phyloP scores from a whole-genome alignment of 2,113 vertebrate species.

The Rhabdornis inornatus region DNA sequence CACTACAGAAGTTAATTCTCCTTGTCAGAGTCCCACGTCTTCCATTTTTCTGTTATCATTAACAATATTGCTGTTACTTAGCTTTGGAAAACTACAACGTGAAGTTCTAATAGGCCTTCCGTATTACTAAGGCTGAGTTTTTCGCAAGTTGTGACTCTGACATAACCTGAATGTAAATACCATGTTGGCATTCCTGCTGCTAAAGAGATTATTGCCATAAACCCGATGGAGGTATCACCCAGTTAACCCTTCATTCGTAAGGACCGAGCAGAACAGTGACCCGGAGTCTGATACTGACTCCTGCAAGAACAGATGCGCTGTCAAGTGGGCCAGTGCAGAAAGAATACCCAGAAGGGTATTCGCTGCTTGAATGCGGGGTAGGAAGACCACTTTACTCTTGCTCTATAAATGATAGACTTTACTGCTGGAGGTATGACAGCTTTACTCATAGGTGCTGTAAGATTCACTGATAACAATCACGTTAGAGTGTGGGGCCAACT shows the following conservation, averaged over 20 bases:
- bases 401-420: not conserved
- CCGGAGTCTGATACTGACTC: rapidly evolving
- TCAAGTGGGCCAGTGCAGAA: not conserved
- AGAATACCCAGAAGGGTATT: too few relatives aligned
- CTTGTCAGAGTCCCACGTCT: not conserved
- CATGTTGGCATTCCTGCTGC: not conserved
- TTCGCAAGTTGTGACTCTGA: not conserved
- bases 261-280: rapidly evolving
- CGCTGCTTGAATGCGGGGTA: not conserved
- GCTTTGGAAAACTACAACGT: not conserved
- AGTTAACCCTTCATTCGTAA: rapidly evolving
- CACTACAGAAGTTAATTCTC: too few relatives aligned
- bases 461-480: not conserved
- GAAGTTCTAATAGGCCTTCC: not conserved
- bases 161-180: not conserved
- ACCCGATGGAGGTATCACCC: not conserved
- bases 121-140: not conserved
- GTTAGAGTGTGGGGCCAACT: not conserved
- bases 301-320: rapidly evolving
- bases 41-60: not conserved
- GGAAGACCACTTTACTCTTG: rapidly evolving
- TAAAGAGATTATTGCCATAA: not conserved
- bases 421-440: not conserved
- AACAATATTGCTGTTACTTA: not conserved
- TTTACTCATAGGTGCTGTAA: not conserved